These are phyloP conservation scores for Hyposoter dolosus DNA, from an alignment of 2,888 invertebrate species.

Conservation along the genomic window DNA sequence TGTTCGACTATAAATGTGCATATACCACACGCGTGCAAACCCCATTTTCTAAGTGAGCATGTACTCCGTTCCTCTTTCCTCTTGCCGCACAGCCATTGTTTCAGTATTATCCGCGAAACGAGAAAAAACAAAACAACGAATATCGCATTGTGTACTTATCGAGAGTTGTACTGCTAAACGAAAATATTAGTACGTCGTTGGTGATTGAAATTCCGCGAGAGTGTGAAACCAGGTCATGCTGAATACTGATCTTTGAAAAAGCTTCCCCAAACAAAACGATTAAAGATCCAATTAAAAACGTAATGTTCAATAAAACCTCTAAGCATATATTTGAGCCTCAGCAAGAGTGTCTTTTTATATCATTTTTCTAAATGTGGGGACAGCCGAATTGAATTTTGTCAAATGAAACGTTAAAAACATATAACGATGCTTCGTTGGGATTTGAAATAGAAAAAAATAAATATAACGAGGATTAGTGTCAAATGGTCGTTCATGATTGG, in stretches of 20 bases:
- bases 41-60: slow-evolving; percentile 32
- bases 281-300: background rate
- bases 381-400: background rate
- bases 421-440: background rate
- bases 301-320: background rate
- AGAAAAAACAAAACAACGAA: slow-evolving; percentile 23
- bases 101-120: slow-evolving; percentile 19
- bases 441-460: background rate
- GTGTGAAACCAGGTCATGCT: background rate
- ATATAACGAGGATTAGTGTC: background rate
- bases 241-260: background rate
- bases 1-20: slow-evolving; percentile 62
- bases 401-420: background rate
- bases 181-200: slow-evolving; percentile 19
- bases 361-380: background rate
- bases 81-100: slow-evolving; percentile 23
- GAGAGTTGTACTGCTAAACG: slow-evolving; percentile 33
- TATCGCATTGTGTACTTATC: slow-evolving; percentile 6
- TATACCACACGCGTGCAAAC: slow-evolving; percentile 67
- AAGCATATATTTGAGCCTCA: background rate
- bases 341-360: background rate
- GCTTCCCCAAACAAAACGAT: background rate
- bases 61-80: background rate
- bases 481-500: background rate
- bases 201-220: background rate